Evolutionary conservation across 2,113 vertebrate species (phyloP).

Genomic region (Sitta europaea): DNA sequence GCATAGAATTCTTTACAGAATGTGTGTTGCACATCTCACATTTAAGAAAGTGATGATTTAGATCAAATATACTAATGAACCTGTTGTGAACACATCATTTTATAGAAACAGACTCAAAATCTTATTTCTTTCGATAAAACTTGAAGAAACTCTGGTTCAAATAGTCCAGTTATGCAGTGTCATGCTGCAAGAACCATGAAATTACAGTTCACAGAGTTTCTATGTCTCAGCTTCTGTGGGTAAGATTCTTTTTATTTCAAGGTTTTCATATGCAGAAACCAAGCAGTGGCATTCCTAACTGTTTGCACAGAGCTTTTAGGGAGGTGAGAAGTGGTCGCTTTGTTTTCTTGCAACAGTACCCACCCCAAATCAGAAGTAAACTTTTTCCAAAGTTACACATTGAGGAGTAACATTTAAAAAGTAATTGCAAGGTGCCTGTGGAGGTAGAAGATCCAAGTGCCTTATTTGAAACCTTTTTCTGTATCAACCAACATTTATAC

Average conservation of each 20-base stretch:
- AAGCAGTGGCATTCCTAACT: neutral
- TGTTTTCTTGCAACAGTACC: neutral
- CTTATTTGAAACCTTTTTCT: neutral
- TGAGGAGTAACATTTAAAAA: neutral
- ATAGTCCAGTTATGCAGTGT: neutral
- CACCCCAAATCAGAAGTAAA: neutral
- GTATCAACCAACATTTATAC: neutral
- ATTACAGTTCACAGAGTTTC: neutral
- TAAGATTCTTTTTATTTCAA: neutral
- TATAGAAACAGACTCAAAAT: neutral
- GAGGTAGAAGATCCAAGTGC: neutral
- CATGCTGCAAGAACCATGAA: neutral
- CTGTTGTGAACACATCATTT: neutral
- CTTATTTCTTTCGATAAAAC: neutral
- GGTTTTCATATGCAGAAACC: neutral
- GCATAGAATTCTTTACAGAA: neutral
- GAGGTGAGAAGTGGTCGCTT: neutral
- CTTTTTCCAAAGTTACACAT: neutral
- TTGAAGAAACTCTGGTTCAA: neutral
- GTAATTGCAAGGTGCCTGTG: neutral
- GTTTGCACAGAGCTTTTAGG: neutral
- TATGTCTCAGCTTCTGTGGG: neutral
- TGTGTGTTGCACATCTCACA: neutral
- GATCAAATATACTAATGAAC: neutral
- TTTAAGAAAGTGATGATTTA: neutral